Percentiles rank a stretch among this genome's conserved stretches.
These are phyloP conservation scores for Erythrolamprus reginae DNA, from an alignment of 2,113 vertebrate species.

Conservation along the genomic window DNA sequence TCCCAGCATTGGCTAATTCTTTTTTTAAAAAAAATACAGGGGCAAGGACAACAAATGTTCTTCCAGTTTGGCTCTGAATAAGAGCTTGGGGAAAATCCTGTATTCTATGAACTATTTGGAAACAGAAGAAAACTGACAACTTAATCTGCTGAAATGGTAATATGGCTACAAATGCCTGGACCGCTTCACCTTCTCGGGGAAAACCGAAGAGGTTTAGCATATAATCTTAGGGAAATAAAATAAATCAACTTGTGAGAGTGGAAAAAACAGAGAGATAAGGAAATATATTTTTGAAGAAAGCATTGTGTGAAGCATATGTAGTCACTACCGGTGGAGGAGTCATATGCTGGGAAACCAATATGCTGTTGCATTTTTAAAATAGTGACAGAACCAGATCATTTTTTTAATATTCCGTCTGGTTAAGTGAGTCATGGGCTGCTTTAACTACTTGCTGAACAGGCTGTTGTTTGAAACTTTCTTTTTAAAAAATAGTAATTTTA, in stretches of 20 bases:
- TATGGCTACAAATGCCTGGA: neutral
- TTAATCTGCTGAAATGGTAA: neutral
- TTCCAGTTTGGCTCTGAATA: neutral
- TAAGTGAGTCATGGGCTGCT: neutral
- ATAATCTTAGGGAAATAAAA: neutral
- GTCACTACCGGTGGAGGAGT: neutral
- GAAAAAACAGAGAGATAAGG: neutral
- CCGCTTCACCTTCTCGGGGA: neutral
- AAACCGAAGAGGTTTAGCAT: neutral
- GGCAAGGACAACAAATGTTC: neutral
- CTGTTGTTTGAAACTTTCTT: neutral
- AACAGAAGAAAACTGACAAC: neutral
- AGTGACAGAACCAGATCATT: neutral
- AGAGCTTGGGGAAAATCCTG: neutral
- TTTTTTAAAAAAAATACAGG: neutral
- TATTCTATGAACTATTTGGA: neutral
- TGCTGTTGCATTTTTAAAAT: neutral
- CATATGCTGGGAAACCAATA: neutral
- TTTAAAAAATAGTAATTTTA: neutral
- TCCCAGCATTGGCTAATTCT: neutral
- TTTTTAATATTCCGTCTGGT: neutral
- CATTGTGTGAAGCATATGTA: neutral
- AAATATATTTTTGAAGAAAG: neutral
- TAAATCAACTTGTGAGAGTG: neutral
- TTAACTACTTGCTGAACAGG: neutral